These are phyloP conservation scores for Drosophila cognata DNA, from an alignment of 2,888 invertebrate genomes.

Conservation along the genomic window DNA sequence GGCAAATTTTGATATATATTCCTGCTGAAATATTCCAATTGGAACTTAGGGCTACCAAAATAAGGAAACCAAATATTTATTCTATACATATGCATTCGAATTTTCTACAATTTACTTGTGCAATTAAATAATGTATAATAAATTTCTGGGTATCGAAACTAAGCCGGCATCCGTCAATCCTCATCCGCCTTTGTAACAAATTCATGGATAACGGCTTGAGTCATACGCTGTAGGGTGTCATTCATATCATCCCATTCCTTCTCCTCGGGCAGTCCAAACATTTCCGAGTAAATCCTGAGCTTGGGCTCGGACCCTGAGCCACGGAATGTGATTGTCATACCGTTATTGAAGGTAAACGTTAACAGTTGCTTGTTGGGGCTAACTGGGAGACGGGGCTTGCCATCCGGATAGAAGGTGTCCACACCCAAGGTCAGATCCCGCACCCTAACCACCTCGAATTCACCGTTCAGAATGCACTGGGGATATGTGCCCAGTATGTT, in stretches of 20 bases:
- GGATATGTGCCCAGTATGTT: constrained; percentile 88
- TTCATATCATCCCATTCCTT: constrained; percentile 89
- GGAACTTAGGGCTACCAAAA: background rate
- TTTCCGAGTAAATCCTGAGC: constrained; percentile 98
- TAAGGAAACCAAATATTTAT: background rate
- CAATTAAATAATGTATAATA: background rate
- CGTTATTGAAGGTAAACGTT: constrained; percentile 95
- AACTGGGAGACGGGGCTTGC: constrained; percentile 89
- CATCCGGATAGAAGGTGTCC: constrained; percentile 90
- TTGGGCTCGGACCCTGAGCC: constrained; percentile 99
- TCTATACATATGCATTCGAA: background rate
- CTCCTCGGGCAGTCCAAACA: constrained; percentile 89
- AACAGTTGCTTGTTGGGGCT: constrained; percentile 93
- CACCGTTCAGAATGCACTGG: constrained; percentile 87
- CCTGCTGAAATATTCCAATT: background rate
- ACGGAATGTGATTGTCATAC: constrained; percentile 93
- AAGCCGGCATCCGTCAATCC: constrained; percentile 74
- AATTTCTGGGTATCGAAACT: background rate
- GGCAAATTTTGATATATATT: background rate
- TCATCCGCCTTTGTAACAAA: constrained; percentile 90
- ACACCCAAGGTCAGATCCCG: constrained; percentile 94
- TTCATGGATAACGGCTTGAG: constrained; percentile 91
- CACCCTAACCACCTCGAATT: constrained; percentile 88
- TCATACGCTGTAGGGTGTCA: constrained; percentile 89
- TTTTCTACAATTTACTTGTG: background rate